Base-by-base conservation (phyloP, 2,888 invertebrate species). In the Cryptophagus acutangulus region DNA sequence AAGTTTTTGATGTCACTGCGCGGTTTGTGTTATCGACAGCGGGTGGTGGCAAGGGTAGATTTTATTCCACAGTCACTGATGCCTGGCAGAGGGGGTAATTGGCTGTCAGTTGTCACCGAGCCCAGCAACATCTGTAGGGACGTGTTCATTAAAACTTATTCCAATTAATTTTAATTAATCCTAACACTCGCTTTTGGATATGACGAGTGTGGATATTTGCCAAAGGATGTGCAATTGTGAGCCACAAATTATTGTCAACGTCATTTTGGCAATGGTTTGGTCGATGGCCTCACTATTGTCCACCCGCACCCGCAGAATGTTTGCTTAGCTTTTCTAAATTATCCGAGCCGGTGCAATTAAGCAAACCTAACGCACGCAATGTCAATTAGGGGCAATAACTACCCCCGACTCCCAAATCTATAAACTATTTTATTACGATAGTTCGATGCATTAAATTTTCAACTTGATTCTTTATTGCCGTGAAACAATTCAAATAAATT, bases 101-200 rank as follows among this genome's bases (percentile, higher is more conserved):
- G 63, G 62, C 59, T 61, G 61, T 63, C 62, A 62, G 59, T 59
- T 61, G 61, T 61, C 60, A 61, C 46, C 46, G 45, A 8, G 31
- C 31, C 26, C 26, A 26, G 49, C 51, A 43, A 55, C 58, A 49
- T 52, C 52, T 48, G 48, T 49, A 51, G 48, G 54, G 57, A 62
- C 59, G 58, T 60, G 65, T 64, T 66, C 63, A 65, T 66, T 66
- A 67, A 66, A 66, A 66, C 62, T 65, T 64, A 59, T 59, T 59
- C 62, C 62, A 65, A 65, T 66, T 65, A 64, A 65, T 66, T 64
- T 66, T 62, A 65, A 66, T 63, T 63, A 63, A 63, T 63, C 55
- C 58, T 45, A 41, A 34, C 45, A 45, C n/a, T 31, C 9, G 15
- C 12, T 16, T 12, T 13, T 31, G 3, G 8, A 31, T 31, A 31